Base-by-base conservation (phyloP, 2,888 invertebrate genomes). In the Hedychridium roseum region DNA sequence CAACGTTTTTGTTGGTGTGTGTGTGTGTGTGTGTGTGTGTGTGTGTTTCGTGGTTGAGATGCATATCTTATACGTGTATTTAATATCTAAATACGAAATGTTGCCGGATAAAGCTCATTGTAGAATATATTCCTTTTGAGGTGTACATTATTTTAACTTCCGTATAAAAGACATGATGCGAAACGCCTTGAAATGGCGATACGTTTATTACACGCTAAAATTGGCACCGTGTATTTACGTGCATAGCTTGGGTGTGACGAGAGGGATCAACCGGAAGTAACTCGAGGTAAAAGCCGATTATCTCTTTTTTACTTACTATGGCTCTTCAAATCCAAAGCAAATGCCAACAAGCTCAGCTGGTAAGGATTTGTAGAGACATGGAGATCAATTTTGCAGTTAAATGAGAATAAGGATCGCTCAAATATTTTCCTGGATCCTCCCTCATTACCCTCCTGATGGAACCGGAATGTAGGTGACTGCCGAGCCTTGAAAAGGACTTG, bases 141-240 rank as follows among this genome's bases (percentile, higher is more conserved):
- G 23, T 23, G 11, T 39, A 31, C 37, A 18, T 41, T 31, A 39
- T 27, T n/a, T 34, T 28, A 23, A 23, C 39, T 50, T 43, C 48
- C 49, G 43, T 60, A 63, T 38, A 63, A 58, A 64, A 63, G 50
- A 54, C 59, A 53, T n/a, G n/a, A n/a, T 63, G 53, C 46, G 42
- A 48, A 57, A 52, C 47, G 57, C 48, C 54, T 30, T 38, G 18
- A 30, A 55, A 42, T 40, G 50, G 42, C 44, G 54, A 54, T 53
- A 60, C 53, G 52, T 47, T 54, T 43, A 26, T 63, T 60, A 57
- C 16, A 27, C 17, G 41, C 52, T 57, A 63, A 58, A 51, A 66
- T 70, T 73, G 73, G 73, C 73, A 73, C 73, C 68, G 59, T 68
- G 58, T 65, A 64, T 59, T 60, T 60, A 58, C 50, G 55, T 60